Percentiles rank a stretch among this genome's conserved stretches.
Evolutionary conservation across 2,888 invertebrate species (phyloP).

Genomic region (Athalia rosae): DNA sequence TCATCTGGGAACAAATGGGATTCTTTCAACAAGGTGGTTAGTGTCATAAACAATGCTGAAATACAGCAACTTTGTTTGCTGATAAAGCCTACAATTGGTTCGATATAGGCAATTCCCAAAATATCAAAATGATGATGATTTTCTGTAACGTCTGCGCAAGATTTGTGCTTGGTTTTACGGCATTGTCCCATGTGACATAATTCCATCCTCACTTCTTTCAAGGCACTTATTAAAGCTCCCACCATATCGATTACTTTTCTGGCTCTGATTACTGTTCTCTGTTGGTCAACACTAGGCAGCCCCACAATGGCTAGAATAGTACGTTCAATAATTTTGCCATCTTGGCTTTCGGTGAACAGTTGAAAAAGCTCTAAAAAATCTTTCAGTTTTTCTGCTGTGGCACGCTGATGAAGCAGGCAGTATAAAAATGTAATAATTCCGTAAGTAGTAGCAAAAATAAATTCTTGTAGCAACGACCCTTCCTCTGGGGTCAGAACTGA

Average conservation of each 20-base stretch:
- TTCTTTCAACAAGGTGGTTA: constrained; percentile 75
- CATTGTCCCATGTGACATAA: constrained; percentile 77
- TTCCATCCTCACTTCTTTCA: constrained; percentile 78
- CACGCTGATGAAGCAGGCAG: constrained; percentile 76
- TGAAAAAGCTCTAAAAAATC: constrained; percentile 79
- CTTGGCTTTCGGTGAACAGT: constrained; percentile 77
- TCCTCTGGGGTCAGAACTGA: constrained; percentile 66
- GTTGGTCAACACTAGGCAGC: constrained; percentile 72
- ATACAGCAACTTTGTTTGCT: constrained; percentile 76
- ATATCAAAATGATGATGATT: constrained; percentile 79
- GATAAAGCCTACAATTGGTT: constrained; percentile 66
- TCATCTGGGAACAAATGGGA: constrained; percentile 71
- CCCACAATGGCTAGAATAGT: constrained; percentile 77
- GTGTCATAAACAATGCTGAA: constrained; percentile 76
- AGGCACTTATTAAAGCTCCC: constrained; percentile 76
- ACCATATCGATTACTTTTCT: constrained; percentile 77
- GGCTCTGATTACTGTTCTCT: constrained; percentile 72
- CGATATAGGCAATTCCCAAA: constrained; percentile 75
- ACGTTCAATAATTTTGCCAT: constrained; percentile 77
- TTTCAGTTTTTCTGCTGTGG: constrained; percentile 73
- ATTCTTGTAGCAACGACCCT: constrained; percentile 76
- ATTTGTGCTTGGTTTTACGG: constrained; percentile 75
- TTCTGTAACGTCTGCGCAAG: constrained; percentile 73
- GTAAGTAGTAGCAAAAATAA: constrained; percentile 78
- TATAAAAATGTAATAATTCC: constrained; percentile 78